Conservation (phyloP, 2,797 vertebrate species). For the Tiaroga cobitis region DNA sequence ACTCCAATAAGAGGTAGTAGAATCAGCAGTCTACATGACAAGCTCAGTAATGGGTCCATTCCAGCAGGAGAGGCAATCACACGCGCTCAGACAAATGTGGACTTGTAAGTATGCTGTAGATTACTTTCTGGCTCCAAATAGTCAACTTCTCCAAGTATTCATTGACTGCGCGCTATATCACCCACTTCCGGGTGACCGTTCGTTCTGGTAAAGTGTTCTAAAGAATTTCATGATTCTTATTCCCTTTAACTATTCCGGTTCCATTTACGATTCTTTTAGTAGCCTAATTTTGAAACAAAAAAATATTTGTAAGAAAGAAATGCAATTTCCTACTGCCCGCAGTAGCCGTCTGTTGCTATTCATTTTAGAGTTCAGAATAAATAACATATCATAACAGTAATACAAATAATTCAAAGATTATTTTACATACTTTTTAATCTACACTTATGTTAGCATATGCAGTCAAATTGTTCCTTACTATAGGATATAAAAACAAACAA, state of each 20-base stretch:
- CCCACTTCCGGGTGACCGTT: constrained; percentile 72
- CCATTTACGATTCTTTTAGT: neutral
- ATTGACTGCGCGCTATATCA: constrained; percentile 39
- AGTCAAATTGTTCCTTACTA: neutral
- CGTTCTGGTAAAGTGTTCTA: neutral
- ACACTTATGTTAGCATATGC: too few species aligned
- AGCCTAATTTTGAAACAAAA: neutral
- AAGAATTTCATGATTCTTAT: neutral
- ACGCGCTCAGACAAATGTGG: neutral
- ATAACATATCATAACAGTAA: neutral
- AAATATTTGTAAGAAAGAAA: neutral
- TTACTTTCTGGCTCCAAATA: neutral
- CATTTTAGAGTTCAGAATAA: neutral
- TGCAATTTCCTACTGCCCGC: too few species aligned
- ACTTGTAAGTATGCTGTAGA: neutral
- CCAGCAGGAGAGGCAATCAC: constrained; percentile 29
- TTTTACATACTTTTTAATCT: neutral
- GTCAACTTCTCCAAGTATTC: neutral
- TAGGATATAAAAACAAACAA: neutral
- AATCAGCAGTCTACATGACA: constrained; percentile 52
- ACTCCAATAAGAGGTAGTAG: constrained; percentile 48
- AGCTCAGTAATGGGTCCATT: constrained; percentile 61
- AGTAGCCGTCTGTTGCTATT: neutral
- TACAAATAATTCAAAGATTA: neutral
- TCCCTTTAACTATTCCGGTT: neutral